These are phyloP conservation scores for Brachyptera risi DNA, from an alignment of 2,888 invertebrate species.

Conservation along the genomic window DNA sequence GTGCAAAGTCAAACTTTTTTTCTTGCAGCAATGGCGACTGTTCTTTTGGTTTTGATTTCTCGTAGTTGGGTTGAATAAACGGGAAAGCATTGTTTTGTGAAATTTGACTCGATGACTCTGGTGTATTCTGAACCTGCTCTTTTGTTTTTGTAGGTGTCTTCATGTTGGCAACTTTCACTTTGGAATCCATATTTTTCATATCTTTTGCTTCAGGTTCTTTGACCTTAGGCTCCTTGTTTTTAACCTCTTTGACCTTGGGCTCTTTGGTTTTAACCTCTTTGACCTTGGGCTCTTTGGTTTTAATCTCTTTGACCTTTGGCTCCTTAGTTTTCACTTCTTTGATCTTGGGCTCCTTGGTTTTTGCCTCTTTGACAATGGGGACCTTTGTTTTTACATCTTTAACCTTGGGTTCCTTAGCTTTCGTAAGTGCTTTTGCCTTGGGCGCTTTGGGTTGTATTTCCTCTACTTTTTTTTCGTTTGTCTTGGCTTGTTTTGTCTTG, in stretches of 20 bases:
- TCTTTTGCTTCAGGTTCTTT: not conserved
- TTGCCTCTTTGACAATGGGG: conserved; percentile 10
- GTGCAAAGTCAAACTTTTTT: not conserved
- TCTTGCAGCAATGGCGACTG: not conserved
- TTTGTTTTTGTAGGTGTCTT: not conserved
- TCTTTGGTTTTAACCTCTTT: not conserved
- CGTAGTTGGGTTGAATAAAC: not conserved
- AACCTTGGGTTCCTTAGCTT: conserved; percentile 10
- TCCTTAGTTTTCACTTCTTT: conserved; percentile 1
- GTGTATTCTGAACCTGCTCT: no score
- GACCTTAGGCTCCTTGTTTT: not conserved
- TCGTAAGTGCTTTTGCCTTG: conserved; percentile 22
- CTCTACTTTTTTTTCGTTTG: conserved; percentile 13
- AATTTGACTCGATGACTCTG: no score
- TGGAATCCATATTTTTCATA: not conserved
- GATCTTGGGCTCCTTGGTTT: not conserved
- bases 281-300: conserved; percentile 2
- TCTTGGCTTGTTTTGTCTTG: conserved; percentile 18
- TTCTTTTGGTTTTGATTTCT: not conserved
- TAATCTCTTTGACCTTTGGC: not conserved
- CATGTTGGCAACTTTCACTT: not conserved
- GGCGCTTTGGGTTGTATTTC: conserved; percentile 31
- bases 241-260: not conserved
- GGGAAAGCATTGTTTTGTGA: conserved; percentile 11
- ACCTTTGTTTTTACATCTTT: conserved; percentile 3